Evolutionary conservation across 2,888 invertebrate species (phyloP), one percentile per base, ranked within the genome.

Genomic region (Crocallis elinguaria): DNA sequence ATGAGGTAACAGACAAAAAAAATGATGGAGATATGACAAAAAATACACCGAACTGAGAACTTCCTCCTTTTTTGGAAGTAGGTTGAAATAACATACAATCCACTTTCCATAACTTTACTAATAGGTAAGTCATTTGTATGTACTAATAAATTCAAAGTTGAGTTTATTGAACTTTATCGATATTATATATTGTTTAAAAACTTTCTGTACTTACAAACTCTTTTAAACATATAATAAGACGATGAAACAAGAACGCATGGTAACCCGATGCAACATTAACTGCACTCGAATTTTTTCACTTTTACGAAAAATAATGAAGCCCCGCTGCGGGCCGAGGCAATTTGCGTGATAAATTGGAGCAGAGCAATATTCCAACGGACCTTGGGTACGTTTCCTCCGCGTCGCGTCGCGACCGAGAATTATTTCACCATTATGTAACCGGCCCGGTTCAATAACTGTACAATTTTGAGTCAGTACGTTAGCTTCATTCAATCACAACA

Each of bases 331-430:
- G 51, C 61, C 53, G 63, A 69, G 63, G 68, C 70, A 76, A 80
- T 79, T 79, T 77, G 67, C 62, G 65, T 70, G 73, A 80, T 80
- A 79, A 81, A 82, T 78, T 77, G 75, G 73, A 79, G 79, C 77
- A 79, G 71, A 71, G 67, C 72, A 71, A 66, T 69, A 68, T 73
- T 69, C 48, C 54, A 58, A 69, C 60, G 60, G 63, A 69, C 70
- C 71, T 79, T 75, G 60, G 68, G 58, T 67, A 59, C 64, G 62
- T 71, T 67, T 65, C 69, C 66, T 76, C 73, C 72, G 74, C 70
- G 59, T 68, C 72, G 74, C 70, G 59, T 68, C 62, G 71, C 66
- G 71, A 71, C 73, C 69, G 66, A 70, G 69, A 70, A 77, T 79
- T 75, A 74, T 68, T 64, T 60, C 51, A 59, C 62, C 59, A 64